Conservation (phyloP, 2,888 invertebrate genomes). For the Lathronympha strigana region DNA sequence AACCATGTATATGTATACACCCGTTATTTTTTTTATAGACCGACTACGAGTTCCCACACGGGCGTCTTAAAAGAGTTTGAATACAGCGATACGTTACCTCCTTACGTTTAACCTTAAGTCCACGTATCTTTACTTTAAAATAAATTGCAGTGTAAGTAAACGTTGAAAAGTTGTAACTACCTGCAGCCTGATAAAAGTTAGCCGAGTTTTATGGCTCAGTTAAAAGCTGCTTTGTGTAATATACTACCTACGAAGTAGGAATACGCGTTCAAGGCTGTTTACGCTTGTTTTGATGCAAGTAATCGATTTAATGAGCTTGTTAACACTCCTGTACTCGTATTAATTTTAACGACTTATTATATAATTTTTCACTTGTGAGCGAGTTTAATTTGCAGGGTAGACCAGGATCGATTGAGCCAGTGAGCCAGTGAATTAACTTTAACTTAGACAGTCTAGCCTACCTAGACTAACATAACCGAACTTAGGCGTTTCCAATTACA, state of each 20-base stretch:
- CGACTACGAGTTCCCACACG: background rate
- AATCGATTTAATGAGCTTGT: background rate
- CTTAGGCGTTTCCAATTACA: too few relatives aligned
- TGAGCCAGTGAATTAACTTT: too few relatives aligned
- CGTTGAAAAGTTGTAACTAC: conserved; percentile 34
- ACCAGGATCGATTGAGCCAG: too few relatives aligned
- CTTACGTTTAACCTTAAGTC: conserved; percentile 4
- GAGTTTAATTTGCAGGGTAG: too few relatives aligned
- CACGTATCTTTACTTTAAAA: conserved; percentile 15
- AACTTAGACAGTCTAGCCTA: background rate
- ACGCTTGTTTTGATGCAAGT: conserved; percentile 5
- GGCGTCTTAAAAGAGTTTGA: conserved; percentile 19
- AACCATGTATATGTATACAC: conserved; percentile 18
- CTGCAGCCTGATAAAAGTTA: conserved; percentile 30
- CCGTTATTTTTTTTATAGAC: background rate
- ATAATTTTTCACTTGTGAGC: too few relatives aligned
- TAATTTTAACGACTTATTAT: background rate
- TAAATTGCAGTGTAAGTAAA: conserved; percentile 32
- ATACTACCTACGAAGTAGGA: conserved; percentile 7
- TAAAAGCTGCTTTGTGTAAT: conserved; percentile 32
- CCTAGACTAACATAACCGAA: too few relatives aligned
- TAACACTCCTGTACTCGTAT: conserved; percentile 1
- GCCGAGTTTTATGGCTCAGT: conserved; percentile 26
- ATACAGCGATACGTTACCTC: conserved; percentile 5
- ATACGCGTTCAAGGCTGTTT: conserved; percentile 16